Percentiles rank a stretch among this genome's conserved stretches.
phyloP scores from a whole-genome alignment of 2,888 invertebrate species.

The Panzeria rudis region DNA sequence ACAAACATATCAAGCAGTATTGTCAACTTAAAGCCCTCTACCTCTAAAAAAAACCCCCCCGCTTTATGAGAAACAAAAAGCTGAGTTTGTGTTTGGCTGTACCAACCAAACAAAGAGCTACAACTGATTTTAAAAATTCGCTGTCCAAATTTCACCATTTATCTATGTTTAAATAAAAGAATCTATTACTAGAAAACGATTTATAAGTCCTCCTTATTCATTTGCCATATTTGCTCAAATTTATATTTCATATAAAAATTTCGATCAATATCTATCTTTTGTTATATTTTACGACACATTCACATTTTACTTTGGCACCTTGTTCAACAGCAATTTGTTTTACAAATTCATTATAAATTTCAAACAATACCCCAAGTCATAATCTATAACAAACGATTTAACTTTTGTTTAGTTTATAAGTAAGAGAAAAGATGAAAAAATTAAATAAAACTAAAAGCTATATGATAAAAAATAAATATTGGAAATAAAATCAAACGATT shows the following conservation, averaged over 20 bases:
- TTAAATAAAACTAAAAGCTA: slow-evolving; percentile 15
- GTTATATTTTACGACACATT: slow-evolving; percentile 31
- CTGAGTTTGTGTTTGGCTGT: too few relatives aligned
- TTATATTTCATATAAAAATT: background rate
- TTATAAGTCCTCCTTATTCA: background rate
- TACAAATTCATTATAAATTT: slow-evolving; percentile 44
- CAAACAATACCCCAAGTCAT: slow-evolving; percentile 31
- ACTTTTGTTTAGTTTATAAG: background rate
- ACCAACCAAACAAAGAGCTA: too few relatives aligned
- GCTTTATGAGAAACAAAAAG: too few relatives aligned
- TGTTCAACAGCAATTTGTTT: slow-evolving; percentile 44
- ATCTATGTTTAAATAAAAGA: background rate
- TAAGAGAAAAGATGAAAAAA: slow-evolving; percentile 4
- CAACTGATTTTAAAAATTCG: too few relatives aligned
- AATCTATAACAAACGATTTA: slow-evolving; percentile 39
- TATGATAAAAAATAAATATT: slow-evolving; percentile 35
- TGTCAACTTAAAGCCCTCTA: too few relatives aligned
- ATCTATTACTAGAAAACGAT: background rate
- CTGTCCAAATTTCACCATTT: background rate
- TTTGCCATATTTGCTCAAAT: background rate
- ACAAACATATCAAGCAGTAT: too few relatives aligned
- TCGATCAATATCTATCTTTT: slow-evolving; percentile 25
- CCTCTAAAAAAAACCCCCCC: too few relatives aligned
- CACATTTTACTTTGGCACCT: slow-evolving; percentile 49
- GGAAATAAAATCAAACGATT: slow-evolving; percentile 41